Conservation (phyloP, 2,888 invertebrate genomes). For the Cephus pulcher region DNA sequence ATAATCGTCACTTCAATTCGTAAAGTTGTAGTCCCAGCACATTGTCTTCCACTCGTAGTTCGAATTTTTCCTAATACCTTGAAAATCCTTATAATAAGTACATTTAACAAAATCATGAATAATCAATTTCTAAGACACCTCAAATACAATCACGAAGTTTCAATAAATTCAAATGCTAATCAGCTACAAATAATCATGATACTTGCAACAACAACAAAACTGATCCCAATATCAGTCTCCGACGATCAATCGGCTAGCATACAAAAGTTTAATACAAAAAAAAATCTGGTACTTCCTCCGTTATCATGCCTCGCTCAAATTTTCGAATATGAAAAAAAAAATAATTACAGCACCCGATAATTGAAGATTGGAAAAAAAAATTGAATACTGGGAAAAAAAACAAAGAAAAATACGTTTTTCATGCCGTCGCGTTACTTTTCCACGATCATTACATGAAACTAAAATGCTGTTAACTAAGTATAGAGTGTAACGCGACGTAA, state of each 20-base stretch:
- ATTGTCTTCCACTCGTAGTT: not conserved
- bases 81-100: not conserved
- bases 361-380: not conserved
- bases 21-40: not conserved
- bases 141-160: not conserved
- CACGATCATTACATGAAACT: not conserved
- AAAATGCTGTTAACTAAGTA: not conserved
- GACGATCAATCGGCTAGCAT: not conserved
- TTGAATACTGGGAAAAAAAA: no score
- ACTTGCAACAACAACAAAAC: not conserved
- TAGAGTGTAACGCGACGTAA: slow-evolving; percentile 7
- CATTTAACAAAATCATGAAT: not conserved
- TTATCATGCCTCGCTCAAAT: not conserved
- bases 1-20: not conserved
- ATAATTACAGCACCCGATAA: not conserved
- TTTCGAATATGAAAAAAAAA: not conserved
- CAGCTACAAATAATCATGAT: not conserved
- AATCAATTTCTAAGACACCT: not conserved
- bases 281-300: not conserved
- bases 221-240: not conserved
- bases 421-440: not conserved
- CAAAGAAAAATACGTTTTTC: not conserved
- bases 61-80: not conserved
- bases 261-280: not conserved
- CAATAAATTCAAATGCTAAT: not conserved